These are phyloP conservation scores for Notodonta ziczac DNA, from an alignment of 2,888 invertebrate genomes.

Conservation along the genomic window DNA sequence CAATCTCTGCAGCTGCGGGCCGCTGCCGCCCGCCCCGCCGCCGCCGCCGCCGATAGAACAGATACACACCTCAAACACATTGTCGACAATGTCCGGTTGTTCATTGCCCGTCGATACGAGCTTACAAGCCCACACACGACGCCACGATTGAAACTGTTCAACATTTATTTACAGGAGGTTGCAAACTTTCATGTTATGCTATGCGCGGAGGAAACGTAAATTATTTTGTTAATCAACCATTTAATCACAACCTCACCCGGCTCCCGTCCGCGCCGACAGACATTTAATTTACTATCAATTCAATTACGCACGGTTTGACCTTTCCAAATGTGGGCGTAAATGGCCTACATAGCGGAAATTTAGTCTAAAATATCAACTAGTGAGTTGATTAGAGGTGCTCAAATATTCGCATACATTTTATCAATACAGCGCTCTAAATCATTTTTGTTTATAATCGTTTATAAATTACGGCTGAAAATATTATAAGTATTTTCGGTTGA, in stretches of 20 bases:
- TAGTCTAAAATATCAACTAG: conserved; percentile 8
- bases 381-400: not conserved
- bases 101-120: conserved; percentile 26
- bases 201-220: conserved; percentile 9
- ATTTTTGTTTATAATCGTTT: not conserved
- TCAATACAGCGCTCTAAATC: not conserved
- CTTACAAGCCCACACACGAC: conserved; percentile 13
- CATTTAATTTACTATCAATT: conserved; percentile 16
- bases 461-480: conserved; percentile 4
- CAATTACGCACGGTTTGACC: conserved; percentile 19
- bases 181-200: not conserved
- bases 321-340: conserved; percentile 19
- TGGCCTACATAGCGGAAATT: conserved; percentile 16
- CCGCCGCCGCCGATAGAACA: conserved; percentile 15
- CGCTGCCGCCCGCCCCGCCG: conserved; percentile 24
- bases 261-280: not conserved
- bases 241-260: not conserved
- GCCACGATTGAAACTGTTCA: not conserved
- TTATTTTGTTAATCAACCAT: conserved; percentile 6
- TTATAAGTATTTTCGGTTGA: conserved; percentile 29
- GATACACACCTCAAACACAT: conserved; percentile 37
- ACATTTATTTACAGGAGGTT: not conserved
- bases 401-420: too few species aligned
- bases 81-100: conserved; percentile 47
- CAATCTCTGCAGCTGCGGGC: conserved; percentile 39